A percentile compares a stretch with the other conserved stretches of the same genome.
phyloP scores from a whole-genome alignment of 30 jellyfish, hydroid and myxozoan species.

The Pseudorhiza aurosa region DNA sequence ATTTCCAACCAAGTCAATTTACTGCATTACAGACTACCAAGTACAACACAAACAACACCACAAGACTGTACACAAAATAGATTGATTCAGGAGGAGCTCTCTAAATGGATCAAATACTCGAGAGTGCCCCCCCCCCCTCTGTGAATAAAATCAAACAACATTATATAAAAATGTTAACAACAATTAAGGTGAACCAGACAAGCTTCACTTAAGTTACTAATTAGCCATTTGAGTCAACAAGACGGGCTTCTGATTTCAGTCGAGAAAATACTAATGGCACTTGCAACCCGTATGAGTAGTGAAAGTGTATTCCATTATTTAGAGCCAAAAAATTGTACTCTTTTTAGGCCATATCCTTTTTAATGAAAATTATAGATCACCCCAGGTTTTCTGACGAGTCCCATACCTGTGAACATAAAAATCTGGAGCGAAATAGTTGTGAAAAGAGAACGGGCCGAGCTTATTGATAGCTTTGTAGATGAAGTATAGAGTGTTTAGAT shows the following conservation, averaged over 20 bases:
- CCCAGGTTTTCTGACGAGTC: neutral
- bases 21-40: no score
- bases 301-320: no score
- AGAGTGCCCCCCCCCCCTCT: no score
- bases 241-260: slow-evolving; percentile 12
- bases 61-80: no score
- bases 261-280: slow-evolving; percentile 17
- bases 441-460: neutral
- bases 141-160: no score
- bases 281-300: slow-evolving; percentile 42
- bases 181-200: slow-evolving; percentile 22
- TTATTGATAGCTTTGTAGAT: neutral
- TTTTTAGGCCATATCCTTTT: neutral
- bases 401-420: neutral
- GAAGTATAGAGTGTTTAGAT: neutral
- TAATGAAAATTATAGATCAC: neutral
- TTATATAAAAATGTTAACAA: no score
- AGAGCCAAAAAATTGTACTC: slow-evolving; percentile 5
- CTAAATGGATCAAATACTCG: no score
- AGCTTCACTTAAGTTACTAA: slow-evolving; percentile 4
- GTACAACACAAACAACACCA: no score
- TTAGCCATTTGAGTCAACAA: slow-evolving; percentile 25
- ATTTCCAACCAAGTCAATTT: no score
- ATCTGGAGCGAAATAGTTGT: neutral
- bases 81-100: no score